Evolutionary conservation across 2,113 vertebrate species (phyloP), one percentile per base, ranked within the genome.

Genomic region (Catagonus wagneri): DNA sequence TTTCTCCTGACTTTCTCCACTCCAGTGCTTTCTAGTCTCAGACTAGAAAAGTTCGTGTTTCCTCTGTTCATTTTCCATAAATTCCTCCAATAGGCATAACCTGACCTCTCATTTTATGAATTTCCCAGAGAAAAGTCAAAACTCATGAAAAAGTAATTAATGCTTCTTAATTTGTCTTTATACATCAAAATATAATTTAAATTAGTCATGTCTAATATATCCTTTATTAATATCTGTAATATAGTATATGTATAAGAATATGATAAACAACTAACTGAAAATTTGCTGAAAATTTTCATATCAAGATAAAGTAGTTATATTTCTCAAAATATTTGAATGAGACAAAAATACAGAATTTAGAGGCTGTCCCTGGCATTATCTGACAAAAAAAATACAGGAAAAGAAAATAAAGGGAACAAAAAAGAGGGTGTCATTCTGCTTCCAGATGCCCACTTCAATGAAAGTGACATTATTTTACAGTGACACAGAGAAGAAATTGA

Each of bases 281-380:
- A 78, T 78, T 56, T 76, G 75, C 22, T 54, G 50, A 84, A 96
- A 93, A 79, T 44, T 44, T 50, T 66, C 19, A 34, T 58, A 3
- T 22, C 5, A 39, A 72, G 16, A 44, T 83, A 23, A 52, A 96
- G 22, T 34, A 83, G 7, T 44, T 52, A 2, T 84, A 75, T 84
- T 75, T 83, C n/a, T 87, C 5, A 74, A 96, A 80, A 75, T 65
- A 32, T 27, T 88, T 72, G 85, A 91, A 32, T 83, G 8, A 44
- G 2, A 14, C 32, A 29, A 72, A 80, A 94, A 68, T 14, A 50
- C 29, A 76, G 20, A 89, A 56, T 89, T 84, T 80, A 68, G 4
- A 69, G 19, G 63, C 5, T 36, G 22, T 61, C 8, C 81, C n/a
- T 86, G n/a, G 27, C 2, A 89, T 54, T 50, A 76, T 3, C 13